These are phyloP conservation scores for Paradoxurus hermaphroditus DNA, from an alignment of 2,113 vertebrate species.

Conservation along the genomic window DNA sequence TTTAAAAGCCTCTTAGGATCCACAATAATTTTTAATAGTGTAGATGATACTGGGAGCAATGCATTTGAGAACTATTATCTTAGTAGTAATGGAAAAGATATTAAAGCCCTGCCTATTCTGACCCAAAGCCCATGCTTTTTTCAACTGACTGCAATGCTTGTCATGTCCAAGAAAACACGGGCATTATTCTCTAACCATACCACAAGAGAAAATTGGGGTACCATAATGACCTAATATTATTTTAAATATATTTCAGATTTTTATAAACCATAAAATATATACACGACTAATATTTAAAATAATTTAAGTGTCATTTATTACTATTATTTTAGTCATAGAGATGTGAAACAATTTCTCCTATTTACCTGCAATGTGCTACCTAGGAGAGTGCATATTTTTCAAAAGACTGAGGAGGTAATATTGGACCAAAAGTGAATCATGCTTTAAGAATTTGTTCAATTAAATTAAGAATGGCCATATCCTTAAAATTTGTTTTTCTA, in stretches of 20 bases:
- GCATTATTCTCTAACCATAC: neutral
- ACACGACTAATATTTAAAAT: neutral
- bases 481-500: neutral
- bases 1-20: neutral
- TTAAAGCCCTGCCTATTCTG: neutral
- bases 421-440: neutral
- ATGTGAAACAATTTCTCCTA: neutral
- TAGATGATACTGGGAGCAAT: neutral
- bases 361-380: neutral
- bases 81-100: neutral
- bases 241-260: neutral
- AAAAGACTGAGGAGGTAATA: neutral
- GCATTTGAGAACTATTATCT: neutral
- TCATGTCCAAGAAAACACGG: neutral
- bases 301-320: neutral
- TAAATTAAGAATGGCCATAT: neutral
- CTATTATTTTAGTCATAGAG: neutral
- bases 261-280: neutral
- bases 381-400: neutral
- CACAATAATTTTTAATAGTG: conserved; percentile 23
- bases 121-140: neutral
- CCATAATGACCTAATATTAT: neutral
- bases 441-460: neutral
- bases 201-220: neutral
- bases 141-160: neutral